These are phyloP conservation scores for Asobara japonica DNA, from an alignment of 1,140 invertebrate species.

Conservation along the genomic window DNA sequence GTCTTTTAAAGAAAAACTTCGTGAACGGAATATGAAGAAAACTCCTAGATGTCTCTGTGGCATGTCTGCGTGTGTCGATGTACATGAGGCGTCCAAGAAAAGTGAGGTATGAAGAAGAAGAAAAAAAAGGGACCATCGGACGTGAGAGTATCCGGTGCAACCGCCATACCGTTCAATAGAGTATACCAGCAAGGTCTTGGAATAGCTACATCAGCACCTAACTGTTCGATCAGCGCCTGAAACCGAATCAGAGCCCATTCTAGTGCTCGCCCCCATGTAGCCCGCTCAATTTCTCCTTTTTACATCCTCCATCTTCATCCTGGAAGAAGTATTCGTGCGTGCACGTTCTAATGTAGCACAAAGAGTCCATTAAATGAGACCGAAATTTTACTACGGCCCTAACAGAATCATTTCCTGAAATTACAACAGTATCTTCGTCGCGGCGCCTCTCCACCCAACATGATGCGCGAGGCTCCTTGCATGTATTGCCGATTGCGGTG, in stretches of 20 bases:
- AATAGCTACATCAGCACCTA: slow-evolving; percentile 52
- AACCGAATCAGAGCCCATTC: slow-evolving; percentile 53
- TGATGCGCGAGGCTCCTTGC: no score
- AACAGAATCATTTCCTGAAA: no score
- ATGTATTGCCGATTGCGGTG: no score
- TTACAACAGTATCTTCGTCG: no score
- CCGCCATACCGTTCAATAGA: neutral
- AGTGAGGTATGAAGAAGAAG: neutral
- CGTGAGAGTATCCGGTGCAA: slow-evolving; percentile 25
- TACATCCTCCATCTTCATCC: slow-evolving; percentile 19
- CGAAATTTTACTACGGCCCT: no score
- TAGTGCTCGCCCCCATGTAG: slow-evolving; percentile 33
- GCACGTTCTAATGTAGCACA: slow-evolving; percentile 36
- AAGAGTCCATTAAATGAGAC: neutral
- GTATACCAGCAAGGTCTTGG: slow-evolving; percentile 28
- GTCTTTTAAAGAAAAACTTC: slow-evolving; percentile 24
- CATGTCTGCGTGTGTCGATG: neutral
- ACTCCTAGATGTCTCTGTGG: neutral
- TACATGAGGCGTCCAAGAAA: neutral
- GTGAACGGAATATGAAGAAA: slow-evolving; percentile 25
- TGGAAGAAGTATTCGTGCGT: slow-evolving; percentile 36
- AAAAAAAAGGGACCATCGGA: neutral
- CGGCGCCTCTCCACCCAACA: no score
- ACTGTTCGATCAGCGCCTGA: slow-evolving; percentile 32
- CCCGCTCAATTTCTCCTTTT: slow-evolving; percentile 41